These are phyloP conservation scores for Synchiropus splendidus DNA, from an alignment of 2,113 vertebrate species.

Conservation along the genomic window DNA sequence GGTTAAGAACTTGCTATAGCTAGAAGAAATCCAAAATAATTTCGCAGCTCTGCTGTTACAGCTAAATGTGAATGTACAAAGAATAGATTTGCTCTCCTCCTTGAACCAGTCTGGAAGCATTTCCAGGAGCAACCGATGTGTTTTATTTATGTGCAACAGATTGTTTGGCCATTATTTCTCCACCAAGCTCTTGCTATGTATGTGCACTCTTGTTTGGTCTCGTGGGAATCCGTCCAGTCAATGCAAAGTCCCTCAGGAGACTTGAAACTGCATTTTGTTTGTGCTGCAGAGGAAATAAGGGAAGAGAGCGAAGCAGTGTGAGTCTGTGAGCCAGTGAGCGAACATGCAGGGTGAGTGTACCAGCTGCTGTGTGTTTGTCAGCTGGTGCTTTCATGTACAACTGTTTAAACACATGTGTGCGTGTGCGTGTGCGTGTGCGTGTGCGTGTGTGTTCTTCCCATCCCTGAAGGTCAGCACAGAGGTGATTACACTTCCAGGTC, in stretches of 20 bases:
- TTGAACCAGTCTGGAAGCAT: too few relatives aligned
- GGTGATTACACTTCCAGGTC: conserved; percentile 44
- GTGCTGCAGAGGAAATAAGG: neutral
- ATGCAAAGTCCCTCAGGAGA: conserved; percentile 1
- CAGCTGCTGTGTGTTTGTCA: conserved; percentile 1
- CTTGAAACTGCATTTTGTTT: conserved; percentile 16
- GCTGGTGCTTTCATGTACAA: neutral
- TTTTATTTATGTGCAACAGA: too few relatives aligned
- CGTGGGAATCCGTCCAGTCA: neutral
- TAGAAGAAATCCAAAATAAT: too few relatives aligned
- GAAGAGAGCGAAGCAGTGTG: conserved; percentile 1
- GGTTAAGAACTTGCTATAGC: too few relatives aligned
- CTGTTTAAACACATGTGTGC: too few relatives aligned
- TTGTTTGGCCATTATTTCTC: too few relatives aligned
- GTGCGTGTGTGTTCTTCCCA: neutral
- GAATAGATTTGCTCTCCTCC: too few relatives aligned
- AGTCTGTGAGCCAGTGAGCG: neutral
- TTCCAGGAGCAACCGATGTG: too few relatives aligned
- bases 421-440: neutral
- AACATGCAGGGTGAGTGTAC: neutral
- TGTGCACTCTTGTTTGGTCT: conserved; percentile 3
- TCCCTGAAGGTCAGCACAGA: conserved; percentile 42
- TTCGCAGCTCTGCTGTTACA: too few relatives aligned
- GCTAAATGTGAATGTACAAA: too few relatives aligned
- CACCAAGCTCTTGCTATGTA: too few relatives aligned